Evolutionary conservation across 2,797 vertebrate species (phyloP), one percentile per base, ranked within the genome.

Genomic region (Chelon labrosus): DNA sequence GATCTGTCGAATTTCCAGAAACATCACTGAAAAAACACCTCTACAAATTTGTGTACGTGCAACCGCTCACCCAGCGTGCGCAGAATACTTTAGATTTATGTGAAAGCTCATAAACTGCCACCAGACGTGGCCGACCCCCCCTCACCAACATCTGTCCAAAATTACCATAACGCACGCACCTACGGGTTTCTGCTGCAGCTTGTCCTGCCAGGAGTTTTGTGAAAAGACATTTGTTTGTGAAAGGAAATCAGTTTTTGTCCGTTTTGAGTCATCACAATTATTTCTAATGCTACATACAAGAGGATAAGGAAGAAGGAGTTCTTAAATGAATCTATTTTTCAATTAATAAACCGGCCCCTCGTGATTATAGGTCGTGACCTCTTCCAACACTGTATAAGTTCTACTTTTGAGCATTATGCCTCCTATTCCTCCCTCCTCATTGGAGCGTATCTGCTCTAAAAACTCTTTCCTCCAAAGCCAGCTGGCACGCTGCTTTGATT

Each of bases 21-120:
- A 47, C 31, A 65, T 17, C 20, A 2, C 5, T 7, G 50, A 16
- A 47, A 47, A 47, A 46, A 46, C 7, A 10, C 54, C 60, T 16
- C 42, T 35, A 3, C 14, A 19, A 7, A 59, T 46, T 19, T 39
- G 68, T 50, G 44, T n/a, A 8, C 17, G 16, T 60, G 61, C 62
- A 57, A 35, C 53, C 25, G 35, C 39, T 57, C 35, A 9, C 51
- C 44, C 52, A 6, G 64, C 5, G 14, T 47, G 46, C 53, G 52
- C 68, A 65, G 73, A 81, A 41, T 38, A 27, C 42, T 57, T 58
- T 56, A 52, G 77, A 75, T 90, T 91, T 89, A 90, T 86, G 85
- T 71, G 82, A 77, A 87, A 82, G 73, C 91, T 92, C 86, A 80
- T 93, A 93, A 90, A 93, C 60, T 79, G 83, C 39, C 84, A 37